These are phyloP conservation scores for Spondyliosoma cantharus DNA, from an alignment of 2,797 vertebrate species.

Conservation along the genomic window DNA sequence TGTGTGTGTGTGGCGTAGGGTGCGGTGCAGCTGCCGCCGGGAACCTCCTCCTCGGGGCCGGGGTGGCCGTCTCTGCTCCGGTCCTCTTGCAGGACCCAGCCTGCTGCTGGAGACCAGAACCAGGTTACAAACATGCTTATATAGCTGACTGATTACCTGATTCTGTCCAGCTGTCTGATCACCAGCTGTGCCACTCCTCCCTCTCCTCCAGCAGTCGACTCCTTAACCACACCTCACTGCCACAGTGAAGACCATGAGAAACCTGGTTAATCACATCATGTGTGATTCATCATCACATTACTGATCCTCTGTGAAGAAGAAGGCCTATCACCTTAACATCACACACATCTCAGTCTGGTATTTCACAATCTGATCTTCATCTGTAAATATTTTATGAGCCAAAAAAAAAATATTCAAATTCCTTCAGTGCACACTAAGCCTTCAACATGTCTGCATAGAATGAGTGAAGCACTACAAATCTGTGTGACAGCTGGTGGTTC, in stretches of 20 bases:
- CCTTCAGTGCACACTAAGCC: not conserved
- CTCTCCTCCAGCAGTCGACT: too few species aligned
- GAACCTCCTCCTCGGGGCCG: too few species aligned
- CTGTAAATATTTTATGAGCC: slow-evolving; percentile 6
- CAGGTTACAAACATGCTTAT: too few species aligned
- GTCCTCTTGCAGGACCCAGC: too few species aligned
- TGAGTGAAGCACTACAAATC: not conserved
- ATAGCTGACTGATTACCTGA: too few species aligned
- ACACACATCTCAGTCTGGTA: not conserved
- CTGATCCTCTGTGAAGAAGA: not conserved
- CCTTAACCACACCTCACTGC: too few species aligned
- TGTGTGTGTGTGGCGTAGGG: too few species aligned
- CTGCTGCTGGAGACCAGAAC: too few species aligned
- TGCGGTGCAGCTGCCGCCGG: too few species aligned
- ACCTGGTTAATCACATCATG: not conserved
- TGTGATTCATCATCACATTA: not conserved
- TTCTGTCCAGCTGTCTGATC: too few species aligned
- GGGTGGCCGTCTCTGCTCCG: too few species aligned
- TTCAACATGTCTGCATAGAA: not conserved
- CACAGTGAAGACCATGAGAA: not conserved
- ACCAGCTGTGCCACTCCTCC: too few species aligned
- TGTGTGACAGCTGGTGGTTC: not conserved
- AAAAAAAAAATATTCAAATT: not conserved
- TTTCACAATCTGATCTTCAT: not conserved
- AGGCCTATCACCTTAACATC: not conserved